Conservation (phyloP, 2,113 vertebrate genomes). For the Melierax canorus region DNA sequence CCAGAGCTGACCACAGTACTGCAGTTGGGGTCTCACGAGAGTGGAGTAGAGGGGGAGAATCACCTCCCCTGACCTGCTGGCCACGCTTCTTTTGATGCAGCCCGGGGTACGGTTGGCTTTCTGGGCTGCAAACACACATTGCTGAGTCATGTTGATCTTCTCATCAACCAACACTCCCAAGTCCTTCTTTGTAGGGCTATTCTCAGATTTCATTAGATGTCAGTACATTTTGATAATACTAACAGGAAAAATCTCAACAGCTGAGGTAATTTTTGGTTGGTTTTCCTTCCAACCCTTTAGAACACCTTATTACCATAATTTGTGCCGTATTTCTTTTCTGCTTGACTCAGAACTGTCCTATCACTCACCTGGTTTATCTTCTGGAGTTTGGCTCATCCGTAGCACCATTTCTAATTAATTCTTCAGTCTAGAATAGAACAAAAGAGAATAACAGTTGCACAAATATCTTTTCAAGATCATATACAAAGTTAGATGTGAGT, state of each 20-base stretch:
- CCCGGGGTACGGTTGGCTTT: too few relatives aligned
- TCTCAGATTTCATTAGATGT: neutral
- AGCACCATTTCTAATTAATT: constrained; percentile 45
- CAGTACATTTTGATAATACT: neutral
- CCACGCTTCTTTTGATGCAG: too few relatives aligned
- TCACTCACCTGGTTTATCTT: neutral
- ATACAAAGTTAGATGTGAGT: neutral
- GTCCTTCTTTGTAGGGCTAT: too few relatives aligned
- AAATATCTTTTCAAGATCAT: neutral
- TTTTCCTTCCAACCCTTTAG: neutral
- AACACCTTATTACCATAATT: neutral
- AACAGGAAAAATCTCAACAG: neutral
- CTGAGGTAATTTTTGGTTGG: neutral
- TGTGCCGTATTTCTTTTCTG: neutral
- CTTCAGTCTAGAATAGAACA: constrained; percentile 40
- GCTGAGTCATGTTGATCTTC: too few relatives aligned
- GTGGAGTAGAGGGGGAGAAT: too few relatives aligned
- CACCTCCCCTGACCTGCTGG: too few relatives aligned
- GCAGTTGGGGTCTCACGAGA: too few relatives aligned
- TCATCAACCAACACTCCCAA: too few relatives aligned
- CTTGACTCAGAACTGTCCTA: neutral
- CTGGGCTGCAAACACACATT: too few relatives aligned
- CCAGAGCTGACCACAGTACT: too few relatives aligned
- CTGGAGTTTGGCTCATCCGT: neutral
- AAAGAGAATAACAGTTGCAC: neutral